phyloP scores from a whole-genome alignment of 2,797 vertebrate genomes.

The Atherinosoma microstoma region DNA sequence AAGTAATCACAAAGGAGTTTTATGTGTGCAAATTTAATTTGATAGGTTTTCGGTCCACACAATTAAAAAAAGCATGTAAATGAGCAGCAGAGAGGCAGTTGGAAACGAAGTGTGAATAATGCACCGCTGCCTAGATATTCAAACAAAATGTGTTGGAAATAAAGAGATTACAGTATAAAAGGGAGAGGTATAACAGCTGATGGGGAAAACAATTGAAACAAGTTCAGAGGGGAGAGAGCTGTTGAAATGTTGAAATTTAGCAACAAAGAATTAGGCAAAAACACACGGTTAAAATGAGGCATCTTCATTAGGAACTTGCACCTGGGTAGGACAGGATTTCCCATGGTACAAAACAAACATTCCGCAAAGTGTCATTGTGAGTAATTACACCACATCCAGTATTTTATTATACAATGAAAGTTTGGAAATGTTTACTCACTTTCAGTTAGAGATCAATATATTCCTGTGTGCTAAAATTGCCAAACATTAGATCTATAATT shows the following conservation, averaged over 20 bases:
- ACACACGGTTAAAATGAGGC: constrained; percentile 6
- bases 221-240: constrained; percentile 5
- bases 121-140: background rate
- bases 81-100: constrained; percentile 31
- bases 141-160: constrained; percentile 9
- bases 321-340: background rate
- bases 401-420: background rate
- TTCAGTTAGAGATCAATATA: background rate
- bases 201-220: constrained; percentile 19
- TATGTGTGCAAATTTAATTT: constrained; percentile 61
- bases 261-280: constrained; percentile 11
- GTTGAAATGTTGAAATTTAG: constrained; percentile 8
- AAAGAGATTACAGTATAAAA: constrained; percentile 8
- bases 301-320: constrained; percentile 10
- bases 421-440: constrained; percentile 1
- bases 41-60: constrained; percentile 49
- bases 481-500: too few relatives aligned
- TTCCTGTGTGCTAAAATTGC: background rate
- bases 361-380: background rate
- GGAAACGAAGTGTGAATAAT: background rate
- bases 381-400: background rate
- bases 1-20: constrained; percentile 43
- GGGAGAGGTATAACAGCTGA: background rate
- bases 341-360: constrained; percentile 5
- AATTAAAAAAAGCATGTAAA: constrained; percentile 29